Conservation (phyloP, 2,888 invertebrate genomes). For the Campoplex capitator region DNA sequence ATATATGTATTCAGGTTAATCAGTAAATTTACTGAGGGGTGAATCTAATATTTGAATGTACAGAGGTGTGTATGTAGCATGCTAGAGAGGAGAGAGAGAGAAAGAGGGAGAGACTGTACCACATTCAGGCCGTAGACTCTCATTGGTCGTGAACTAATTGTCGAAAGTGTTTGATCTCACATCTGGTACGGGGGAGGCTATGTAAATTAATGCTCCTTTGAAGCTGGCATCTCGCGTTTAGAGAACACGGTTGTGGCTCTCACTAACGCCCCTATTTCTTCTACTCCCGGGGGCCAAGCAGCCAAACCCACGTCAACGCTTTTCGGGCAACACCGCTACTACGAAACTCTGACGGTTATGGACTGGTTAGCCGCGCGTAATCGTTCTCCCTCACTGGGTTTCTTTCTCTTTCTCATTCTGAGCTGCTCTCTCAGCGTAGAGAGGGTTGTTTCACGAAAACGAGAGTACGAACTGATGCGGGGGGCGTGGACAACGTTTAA, state of each 20-base stretch:
- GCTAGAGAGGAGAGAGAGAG: neutral
- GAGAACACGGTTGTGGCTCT: slow-evolving; percentile 51
- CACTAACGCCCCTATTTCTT: slow-evolving; percentile 69
- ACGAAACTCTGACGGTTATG: slow-evolving; percentile 76
- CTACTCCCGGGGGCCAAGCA: slow-evolving; percentile 50
- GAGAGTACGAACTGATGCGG: slow-evolving; percentile 59
- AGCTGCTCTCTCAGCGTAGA: slow-evolving; percentile 44
- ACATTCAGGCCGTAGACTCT: slow-evolving; percentile 51
- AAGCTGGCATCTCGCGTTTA: slow-evolving; percentile 70
- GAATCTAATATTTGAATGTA: neutral
- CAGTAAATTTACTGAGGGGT: neutral
- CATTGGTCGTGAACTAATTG: slow-evolving; percentile 78
- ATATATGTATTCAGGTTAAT: no score
- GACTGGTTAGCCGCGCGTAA: slow-evolving; percentile 73
- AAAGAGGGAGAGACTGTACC: slow-evolving; percentile 16
- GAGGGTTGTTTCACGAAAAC: slow-evolving; percentile 55
- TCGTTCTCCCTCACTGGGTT: neutral
- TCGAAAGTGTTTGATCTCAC: slow-evolving; percentile 81
- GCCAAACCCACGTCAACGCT: slow-evolving; percentile 61
- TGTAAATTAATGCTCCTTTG: slow-evolving; percentile 81
- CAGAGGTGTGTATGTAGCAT: neutral
- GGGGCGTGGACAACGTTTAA: slow-evolving; percentile 77
- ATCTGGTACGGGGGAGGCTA: slow-evolving; percentile 74
- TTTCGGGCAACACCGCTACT: slow-evolving; percentile 50
- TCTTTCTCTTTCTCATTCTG: slow-evolving; percentile 17